Percentiles rank a stretch among this genome's conserved stretches.
These are phyloP conservation scores for Scyliorhinus canicula DNA, from an alignment of 2,797 vertebrate genomes.

Conservation along the genomic window DNA sequence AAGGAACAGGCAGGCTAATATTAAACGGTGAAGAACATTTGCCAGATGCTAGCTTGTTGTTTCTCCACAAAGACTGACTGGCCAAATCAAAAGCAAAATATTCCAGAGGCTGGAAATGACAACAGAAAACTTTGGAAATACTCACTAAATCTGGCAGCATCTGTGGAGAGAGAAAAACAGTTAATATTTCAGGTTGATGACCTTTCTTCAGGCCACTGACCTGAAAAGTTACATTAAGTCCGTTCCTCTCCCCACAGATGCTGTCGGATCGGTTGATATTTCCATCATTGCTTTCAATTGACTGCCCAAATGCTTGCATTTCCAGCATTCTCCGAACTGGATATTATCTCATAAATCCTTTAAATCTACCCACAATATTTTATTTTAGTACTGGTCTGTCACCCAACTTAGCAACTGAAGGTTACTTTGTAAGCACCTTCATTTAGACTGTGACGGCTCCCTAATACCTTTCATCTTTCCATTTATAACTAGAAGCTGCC, in stretches of 20 bases:
- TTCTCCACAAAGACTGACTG: no score
- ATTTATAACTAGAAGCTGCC: neutral
- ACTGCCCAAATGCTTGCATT: neutral
- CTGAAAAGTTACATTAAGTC: neutral
- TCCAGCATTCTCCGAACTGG: neutral
- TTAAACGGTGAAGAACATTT: no score
- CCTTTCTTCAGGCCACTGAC: neutral
- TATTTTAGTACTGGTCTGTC: neutral
- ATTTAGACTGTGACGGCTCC: neutral
- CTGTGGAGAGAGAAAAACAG: no score
- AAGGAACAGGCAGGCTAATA: no score
- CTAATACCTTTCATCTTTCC: neutral
- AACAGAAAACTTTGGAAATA: no score
- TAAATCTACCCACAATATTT: neutral
- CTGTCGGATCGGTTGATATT: no score
- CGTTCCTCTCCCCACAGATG: neutral
- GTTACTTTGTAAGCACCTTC: neutral
- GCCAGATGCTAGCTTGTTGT: no score
- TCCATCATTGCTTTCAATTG: neutral
- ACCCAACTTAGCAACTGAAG: neutral
- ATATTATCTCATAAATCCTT: neutral
- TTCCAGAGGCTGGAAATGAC: no score
- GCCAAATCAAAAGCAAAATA: neutral
- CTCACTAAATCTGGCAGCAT: no score
- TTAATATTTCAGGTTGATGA: neutral